Evolutionary conservation across 2,797 vertebrate genomes (phyloP), one percentile per base, ranked within the genome.

Genomic region (Allobates femoralis): DNA sequence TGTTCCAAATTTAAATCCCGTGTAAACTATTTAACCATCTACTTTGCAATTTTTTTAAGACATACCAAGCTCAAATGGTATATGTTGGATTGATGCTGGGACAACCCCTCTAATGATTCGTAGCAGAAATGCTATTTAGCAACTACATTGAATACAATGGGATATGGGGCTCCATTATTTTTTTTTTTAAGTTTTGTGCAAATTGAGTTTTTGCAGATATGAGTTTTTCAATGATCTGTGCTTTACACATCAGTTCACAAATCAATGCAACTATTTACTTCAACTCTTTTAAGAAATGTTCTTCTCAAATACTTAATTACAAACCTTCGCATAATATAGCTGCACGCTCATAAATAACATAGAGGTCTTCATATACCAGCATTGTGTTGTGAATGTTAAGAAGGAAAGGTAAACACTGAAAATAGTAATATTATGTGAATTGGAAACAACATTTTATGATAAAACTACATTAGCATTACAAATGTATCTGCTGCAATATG

Each of bases 381-480:
- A 74, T 73, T 83, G 81, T 75, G 55, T 60, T 74, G 69, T 60
- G 34, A 73, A 60, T 83, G 81, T 50, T 55, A 83, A 73, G 10
- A 83, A 50, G 81, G 67, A 55, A 83, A 83, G 69, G 69, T 83
- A 83, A 83, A 75, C 53, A 74, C 51, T 58, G 81, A 62, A 83
- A 83, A 83, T 56, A 83, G 81, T 74, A 23, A 83, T 83, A 82
- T 55, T 69, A 60, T 62, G 81, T 50, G 69, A 75, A 50, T 46
- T 18, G 81, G 37, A 83, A 83, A 83, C 69, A 75, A 41, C 51
- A 58, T 75, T 60, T 83, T 83, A 83, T 56, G 69, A 83, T 74
- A 83, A 83, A 83, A 83, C 53, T 21, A 50, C 69, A 83, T 83
- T 83, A 76, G 83, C 83, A 84, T 84, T 77, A 84, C 83, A 84